Evolutionary conservation across 2,888 invertebrate species (phyloP), one percentile per base, ranked within the genome.

Genomic region (Heliconius hortense): DNA sequence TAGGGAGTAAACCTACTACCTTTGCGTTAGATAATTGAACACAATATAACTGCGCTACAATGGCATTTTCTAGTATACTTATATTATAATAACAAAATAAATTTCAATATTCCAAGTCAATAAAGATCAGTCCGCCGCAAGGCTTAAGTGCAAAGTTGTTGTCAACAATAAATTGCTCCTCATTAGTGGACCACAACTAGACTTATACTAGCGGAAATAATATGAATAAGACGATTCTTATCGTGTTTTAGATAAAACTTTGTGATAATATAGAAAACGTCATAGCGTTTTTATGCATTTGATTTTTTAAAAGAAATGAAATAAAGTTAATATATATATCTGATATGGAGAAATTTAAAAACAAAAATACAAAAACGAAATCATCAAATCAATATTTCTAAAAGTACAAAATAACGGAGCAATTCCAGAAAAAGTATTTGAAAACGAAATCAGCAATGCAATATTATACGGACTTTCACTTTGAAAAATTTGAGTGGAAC

Each of bases 141-240:
- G 56, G n/a, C 56, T 69, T 35, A 56, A 15, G 31, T 53, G n/a
- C 56, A 35, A 56, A 69, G 21, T 69, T 69, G 53, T 69, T 69
- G 69, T 69, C 69, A 69, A 69, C 69, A 69, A 69, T 69, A 69
- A 69, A 56, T 69, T 69, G 69, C 69, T 56, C 69, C 69, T 69
- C 69, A 56, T 69, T 69, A 69, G 69, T 56, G 56, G 53, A 56
- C 56, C 56, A 24, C n/a, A 2, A 24, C 53, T 15, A n/a, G 56
- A 69, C 69, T 69, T 69, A 56, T 24, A 56, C 31, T 69, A 56
- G 56, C 31, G 69, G 31, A 53, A 69, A 35, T 35, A 24, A 31
- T 35, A n/a, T 69, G 35, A 69, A 56, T 69, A 56, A 69, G 31
- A 69, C 56, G 69, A 56, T 56, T 69, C 13, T 10, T n/a, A n/a